Evolutionary conservation across 2,888 invertebrate species (phyloP).

Genomic region (Linnaemya vulpina): DNA sequence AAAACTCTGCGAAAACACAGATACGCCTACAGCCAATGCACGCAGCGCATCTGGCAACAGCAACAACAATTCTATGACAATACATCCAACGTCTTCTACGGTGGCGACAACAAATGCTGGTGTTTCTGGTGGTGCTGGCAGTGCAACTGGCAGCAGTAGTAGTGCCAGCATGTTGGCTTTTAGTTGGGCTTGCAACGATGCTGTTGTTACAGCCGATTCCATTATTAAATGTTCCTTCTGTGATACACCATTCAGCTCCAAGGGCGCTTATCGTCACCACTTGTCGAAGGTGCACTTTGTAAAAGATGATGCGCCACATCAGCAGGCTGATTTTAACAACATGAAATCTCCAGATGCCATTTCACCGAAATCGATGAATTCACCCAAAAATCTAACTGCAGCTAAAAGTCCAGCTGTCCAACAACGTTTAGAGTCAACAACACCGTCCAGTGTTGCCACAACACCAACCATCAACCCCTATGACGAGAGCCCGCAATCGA

Average conservation of each 20-base stretch:
- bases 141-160: constrained; percentile 75
- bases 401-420: constrained; percentile 76
- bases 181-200: constrained; percentile 97
- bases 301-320: constrained; percentile 88
- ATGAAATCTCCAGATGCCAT: constrained; percentile 72
- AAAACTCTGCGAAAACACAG: constrained; percentile 97
- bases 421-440: constrained; percentile 64
- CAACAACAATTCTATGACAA: constrained; percentile 26
- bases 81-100: constrained; percentile 42
- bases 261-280: constrained; percentile 98
- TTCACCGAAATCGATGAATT: constrained; percentile 77
- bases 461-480: constrained; percentile 85
- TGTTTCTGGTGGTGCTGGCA: constrained; percentile 24
- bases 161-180: constrained; percentile 91
- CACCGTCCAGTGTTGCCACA: constrained; percentile 69
- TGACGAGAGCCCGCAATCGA: constrained; percentile 97
- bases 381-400: constrained; percentile 75
- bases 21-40: constrained; percentile 83
- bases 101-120: constrained; percentile 25
- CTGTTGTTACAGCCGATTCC: constrained; percentile 91
- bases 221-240: constrained; percentile 97
- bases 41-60: constrained; percentile 73
- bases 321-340: constrained; percentile 82
- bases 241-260: constrained; percentile 97
- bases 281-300: constrained; percentile 97